Evolutionary conservation across 2,888 invertebrate genomes (phyloP), one percentile per base, ranked within the genome.

Genomic region (Bombyx huttoni): DNA sequence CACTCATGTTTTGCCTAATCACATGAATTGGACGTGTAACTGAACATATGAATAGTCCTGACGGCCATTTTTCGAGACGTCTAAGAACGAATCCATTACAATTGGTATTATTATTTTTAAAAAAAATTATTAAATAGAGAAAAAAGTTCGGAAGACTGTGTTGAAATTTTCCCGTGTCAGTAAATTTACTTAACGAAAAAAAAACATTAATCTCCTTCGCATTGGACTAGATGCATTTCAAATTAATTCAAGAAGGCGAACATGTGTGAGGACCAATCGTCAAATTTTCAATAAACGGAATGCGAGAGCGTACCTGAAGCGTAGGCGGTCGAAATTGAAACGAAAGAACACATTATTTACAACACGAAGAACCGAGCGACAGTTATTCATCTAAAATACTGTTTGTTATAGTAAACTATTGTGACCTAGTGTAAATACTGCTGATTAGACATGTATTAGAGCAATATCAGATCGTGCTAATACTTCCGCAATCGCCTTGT

Each of bases 181-280:
- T 52, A 69, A 70, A 73, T 75, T 73, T 73, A 83, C 84, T 81
- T 79, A 83, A 73, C 73, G 78, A 78, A 40, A 8, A 77, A 74
- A 75, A 80, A 24, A 24, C 24, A 75, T 80, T 84, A 87, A 86
- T 86, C 84, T 86, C 86, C 81, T 85, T 86, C 75, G 78, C 76
- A 82, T 81, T 85, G 85, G 88, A 88, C 88, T 88, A 88, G 88
- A 87, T 83, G 84, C 83, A 81, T 84, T 80, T 75, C 68, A 75
- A 62, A 78, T 82, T 81, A 84, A 77, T 85, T 81, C 79, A 81
- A 75, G 84, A 88, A 87, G 87, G 87, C 83, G 84, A 84, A 87
- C 83, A 80, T 74, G 79, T 79, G 79, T 85, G 79, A 81, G 79
- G 80, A 81, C 83, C 82, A 79, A 84, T 83, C 57, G 70, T 69